Evolutionary conservation across 2,888 invertebrate genomes (phyloP), one percentile per base, ranked within the genome.

Genomic region (Siphonodentalium dalli): DNA sequence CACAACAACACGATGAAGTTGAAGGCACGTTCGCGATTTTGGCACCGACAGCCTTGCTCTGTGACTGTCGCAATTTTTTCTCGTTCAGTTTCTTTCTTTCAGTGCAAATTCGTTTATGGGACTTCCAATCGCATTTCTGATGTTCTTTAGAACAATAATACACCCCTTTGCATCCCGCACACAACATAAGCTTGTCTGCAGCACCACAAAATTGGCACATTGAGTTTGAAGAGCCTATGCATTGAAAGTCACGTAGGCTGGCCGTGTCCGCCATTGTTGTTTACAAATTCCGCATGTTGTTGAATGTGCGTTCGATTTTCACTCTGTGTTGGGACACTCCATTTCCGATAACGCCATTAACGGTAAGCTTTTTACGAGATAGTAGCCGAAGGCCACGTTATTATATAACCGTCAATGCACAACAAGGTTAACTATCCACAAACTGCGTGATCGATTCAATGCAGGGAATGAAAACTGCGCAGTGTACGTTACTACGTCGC

Each of bases 61-160:
- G 43, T 37, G 51, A 34, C 26, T 39, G 41, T 38, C 21, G 43
- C 38, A 29, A 24, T 26, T 23, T 39, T 40, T 43, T 34, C 37
- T 26, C 29, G 38, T 18, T 27, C 20, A 9, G 26, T 18, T 39
- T 37, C 28, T 33, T 40, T 21, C 27, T 40, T 21, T n/a, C n/a
- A n/a, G 61, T 63, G 43, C 74, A 75, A n/a, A 44, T 43, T 31
- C 49, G 50, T 54, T 73, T 75, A 56, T 78, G 78, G 20, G 58
- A 53, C 35, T 68, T 66, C 79, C 79, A 79, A 44, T 77, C 69
- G 8, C 58, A 55, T 45, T 63, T 66, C 53, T 79, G 79, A 47
- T 79, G 79, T 21, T 72, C 74, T 49, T 67, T 75, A 23, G 69
- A 63, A 56, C 79, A 79, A 63, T 79, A 79, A 65, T 69, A 73